Conservation (phyloP, 2,797 vertebrate species). For the Xenops minutus region DNA sequence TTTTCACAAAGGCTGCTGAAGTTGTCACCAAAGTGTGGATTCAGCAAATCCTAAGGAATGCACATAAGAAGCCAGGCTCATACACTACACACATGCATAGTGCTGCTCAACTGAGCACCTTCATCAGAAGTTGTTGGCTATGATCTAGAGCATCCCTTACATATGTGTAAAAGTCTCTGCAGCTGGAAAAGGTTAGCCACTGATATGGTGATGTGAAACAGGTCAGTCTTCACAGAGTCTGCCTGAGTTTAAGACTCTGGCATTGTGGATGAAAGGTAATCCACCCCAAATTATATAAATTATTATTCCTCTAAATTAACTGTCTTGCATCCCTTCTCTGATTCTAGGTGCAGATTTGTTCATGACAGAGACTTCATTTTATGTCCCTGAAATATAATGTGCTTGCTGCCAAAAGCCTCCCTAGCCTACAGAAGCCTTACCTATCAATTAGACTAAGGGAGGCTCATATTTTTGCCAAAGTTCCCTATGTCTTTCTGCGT, state of each 20-base stretch:
- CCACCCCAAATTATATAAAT: neutral
- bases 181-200: neutral
- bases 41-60: neutral
- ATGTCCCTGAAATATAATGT: neutral
- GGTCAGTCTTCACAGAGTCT: neutral
- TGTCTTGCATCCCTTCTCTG: neutral
- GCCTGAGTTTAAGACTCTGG: neutral
- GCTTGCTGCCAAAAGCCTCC: too few relatives aligned
- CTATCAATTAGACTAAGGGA: neutral
- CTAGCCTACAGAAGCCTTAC: neutral
- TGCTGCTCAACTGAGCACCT: neutral
- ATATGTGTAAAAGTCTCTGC: neutral
- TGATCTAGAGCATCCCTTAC: neutral
- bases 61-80: neutral
- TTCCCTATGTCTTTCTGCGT: neutral
- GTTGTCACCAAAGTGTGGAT: neutral
- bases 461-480: neutral
- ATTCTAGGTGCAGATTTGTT: neutral
- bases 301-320: neutral
- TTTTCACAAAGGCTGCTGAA: neutral
- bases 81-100: fast-evolving
- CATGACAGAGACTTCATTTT: neutral
- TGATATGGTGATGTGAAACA: neutral
- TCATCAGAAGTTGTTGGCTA: neutral
- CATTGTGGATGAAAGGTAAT: neutral